Conservation (phyloP, 2,888 invertebrate species). For the Drosophila longiperda region DNA sequence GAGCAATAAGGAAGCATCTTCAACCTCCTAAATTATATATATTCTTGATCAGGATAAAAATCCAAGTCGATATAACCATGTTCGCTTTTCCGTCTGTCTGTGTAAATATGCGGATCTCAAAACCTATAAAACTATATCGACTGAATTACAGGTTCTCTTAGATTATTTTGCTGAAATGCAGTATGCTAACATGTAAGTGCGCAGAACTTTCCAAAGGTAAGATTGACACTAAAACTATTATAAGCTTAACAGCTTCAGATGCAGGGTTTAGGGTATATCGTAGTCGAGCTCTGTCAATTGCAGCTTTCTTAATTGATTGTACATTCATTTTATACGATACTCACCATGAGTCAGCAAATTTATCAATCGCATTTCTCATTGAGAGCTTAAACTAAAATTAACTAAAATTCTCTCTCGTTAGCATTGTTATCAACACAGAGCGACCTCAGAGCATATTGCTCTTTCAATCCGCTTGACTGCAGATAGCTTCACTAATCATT, state of each 20-base stretch:
- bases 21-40: too few species aligned
- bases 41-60: too few species aligned
- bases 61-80: too few species aligned
- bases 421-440: background rate
- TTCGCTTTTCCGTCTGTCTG: too few species aligned
- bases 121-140: too few species aligned
- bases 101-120: too few species aligned
- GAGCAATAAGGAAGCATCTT: background rate
- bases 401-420: background rate
- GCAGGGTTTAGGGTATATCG: background rate
- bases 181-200: too few species aligned
- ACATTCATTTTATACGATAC: background rate
- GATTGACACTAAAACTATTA: background rate
- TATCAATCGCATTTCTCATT: background rate
- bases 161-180: too few species aligned
- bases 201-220: background rate
- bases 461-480: background rate
- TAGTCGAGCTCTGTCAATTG: background rate
- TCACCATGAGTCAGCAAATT: conserved; percentile 19
- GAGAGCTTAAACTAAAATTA: background rate
- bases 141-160: too few species aligned
- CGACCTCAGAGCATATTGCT: background rate
- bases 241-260: background rate
- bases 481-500: too few species aligned
- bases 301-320: background rate